Conservation (phyloP, 2,888 invertebrate species). For the Plebejus melissa region DNA sequence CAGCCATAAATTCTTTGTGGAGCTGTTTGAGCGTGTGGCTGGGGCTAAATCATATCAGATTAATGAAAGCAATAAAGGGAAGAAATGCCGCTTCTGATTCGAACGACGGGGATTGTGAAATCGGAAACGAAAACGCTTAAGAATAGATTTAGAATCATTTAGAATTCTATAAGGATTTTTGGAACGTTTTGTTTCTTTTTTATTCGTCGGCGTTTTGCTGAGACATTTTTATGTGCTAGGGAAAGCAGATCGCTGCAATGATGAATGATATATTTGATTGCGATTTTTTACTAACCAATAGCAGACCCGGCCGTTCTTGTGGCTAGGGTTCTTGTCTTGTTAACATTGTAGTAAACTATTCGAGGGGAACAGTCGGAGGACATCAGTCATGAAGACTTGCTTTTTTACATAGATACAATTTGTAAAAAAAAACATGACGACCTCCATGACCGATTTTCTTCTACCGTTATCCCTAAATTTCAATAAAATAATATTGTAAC, state of each 20-base stretch:
- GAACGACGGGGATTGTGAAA: slow-evolving; percentile 14
- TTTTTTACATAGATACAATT: too few relatives aligned
- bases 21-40: slow-evolving; percentile 29
- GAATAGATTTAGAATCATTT: slow-evolving; percentile 18
- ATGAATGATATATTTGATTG: not conserved
- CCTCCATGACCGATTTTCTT: too few relatives aligned
- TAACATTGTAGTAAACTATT: too few relatives aligned
- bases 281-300: not conserved
- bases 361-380: too few relatives aligned
- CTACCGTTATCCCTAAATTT: too few relatives aligned
- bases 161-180: not conserved
- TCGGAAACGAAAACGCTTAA: slow-evolving; percentile 14
- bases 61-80: slow-evolving; percentile 34
- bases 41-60: slow-evolving; percentile 34
- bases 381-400: too few relatives aligned
- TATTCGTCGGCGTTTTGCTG: not conserved
- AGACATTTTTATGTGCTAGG: not conserved
- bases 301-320: too few relatives aligned
- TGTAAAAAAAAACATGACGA: too few relatives aligned
- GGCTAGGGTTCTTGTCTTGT: too few relatives aligned
- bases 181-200: slow-evolving; percentile 4
- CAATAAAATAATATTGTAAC: too few relatives aligned
- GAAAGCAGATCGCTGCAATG: not conserved
- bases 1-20: slow-evolving; percentile 32
- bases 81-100: slow-evolving; percentile 20